These are phyloP conservation scores for Polymixis lichenea DNA, from an alignment of 2,888 invertebrate genomes.

Conservation along the genomic window DNA sequence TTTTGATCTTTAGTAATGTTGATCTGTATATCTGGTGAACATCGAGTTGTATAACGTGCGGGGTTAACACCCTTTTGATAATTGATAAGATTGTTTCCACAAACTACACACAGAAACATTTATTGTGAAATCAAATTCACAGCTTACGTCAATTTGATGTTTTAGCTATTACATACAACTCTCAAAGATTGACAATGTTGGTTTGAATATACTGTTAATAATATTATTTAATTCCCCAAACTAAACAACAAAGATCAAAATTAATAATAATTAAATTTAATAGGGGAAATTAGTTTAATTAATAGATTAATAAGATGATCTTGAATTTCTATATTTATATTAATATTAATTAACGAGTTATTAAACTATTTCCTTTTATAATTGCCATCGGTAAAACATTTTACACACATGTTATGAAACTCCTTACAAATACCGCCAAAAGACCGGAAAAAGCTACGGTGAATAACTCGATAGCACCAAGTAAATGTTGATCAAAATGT, in stretches of 20 bases:
- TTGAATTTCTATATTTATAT: no score
- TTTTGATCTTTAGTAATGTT: no score
- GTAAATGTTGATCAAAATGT: constrained; percentile 59
- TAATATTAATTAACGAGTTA: no score
- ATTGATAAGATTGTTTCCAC: neutral
- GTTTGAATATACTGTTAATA: neutral
- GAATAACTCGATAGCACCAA: constrained; percentile 54
- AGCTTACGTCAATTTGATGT: neutral
- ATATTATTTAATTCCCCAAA: no score
- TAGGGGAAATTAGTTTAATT: no score
- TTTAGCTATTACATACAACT: neutral
- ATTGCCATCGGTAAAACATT: neutral
- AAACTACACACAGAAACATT: neutral
- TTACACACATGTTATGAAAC: neutral
- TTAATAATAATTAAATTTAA: no score
- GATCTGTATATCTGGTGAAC: no score
- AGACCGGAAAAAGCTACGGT: constrained; percentile 33
- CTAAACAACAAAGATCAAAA: no score
- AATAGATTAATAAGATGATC: no score
- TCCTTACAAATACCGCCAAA: constrained; percentile 8
- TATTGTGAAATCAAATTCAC: neutral
- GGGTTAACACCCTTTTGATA: neutral
- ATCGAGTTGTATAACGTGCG: neutral
- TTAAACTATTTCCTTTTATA: neutral
- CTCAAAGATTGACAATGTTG: neutral